phyloP scores from a whole-genome alignment of 2,113 vertebrate species.

The Brachyhypopomus occidentalis region DNA sequence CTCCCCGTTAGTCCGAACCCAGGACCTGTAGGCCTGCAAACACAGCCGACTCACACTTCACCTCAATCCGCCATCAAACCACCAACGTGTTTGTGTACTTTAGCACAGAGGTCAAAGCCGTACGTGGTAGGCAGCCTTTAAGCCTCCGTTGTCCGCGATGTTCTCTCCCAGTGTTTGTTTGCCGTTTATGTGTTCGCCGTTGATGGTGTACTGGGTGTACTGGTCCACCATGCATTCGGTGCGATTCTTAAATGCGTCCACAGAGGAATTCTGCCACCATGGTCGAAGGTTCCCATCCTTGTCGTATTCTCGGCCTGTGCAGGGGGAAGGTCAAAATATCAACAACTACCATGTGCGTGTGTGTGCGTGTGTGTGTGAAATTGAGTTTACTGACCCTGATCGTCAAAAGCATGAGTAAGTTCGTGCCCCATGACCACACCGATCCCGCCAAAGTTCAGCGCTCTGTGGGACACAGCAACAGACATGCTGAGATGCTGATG shows the following conservation, averaged over 20 bases:
- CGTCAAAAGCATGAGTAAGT: conserved; percentile 95
- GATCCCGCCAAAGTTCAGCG: conserved; percentile 95
- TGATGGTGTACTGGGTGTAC: conserved; percentile 84
- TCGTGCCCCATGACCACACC: conserved; percentile 98
- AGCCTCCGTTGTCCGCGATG: conserved; percentile 93
- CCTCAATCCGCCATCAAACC: too few species aligned
- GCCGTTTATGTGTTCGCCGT: conserved; percentile 89
- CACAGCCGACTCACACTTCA: background rate
- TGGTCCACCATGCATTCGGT: conserved; percentile 93
- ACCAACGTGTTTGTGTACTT: too few species aligned
- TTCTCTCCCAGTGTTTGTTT: conserved; percentile 95
- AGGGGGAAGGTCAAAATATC: background rate
- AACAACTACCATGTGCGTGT: background rate
- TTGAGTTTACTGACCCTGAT: conserved; percentile 83
- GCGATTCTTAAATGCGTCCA: conserved; percentile 88
- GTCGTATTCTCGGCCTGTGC: conserved; percentile 90
- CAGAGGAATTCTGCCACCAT: conserved; percentile 94
- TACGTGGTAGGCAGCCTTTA: conserved; percentile 94
- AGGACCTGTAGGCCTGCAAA: conserved; percentile 86
- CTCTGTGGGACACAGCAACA: conserved; percentile 70
- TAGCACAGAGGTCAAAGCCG: conserved; percentile 57
- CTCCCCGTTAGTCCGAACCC: conserved; percentile 84
- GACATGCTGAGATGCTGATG: background rate
- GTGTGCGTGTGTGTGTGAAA: background rate
- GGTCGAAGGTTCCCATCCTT: conserved; percentile 92